Evolutionary conservation across 2,113 vertebrate species (phyloP).

Genomic region (Typhlomys cinereus): DNA sequence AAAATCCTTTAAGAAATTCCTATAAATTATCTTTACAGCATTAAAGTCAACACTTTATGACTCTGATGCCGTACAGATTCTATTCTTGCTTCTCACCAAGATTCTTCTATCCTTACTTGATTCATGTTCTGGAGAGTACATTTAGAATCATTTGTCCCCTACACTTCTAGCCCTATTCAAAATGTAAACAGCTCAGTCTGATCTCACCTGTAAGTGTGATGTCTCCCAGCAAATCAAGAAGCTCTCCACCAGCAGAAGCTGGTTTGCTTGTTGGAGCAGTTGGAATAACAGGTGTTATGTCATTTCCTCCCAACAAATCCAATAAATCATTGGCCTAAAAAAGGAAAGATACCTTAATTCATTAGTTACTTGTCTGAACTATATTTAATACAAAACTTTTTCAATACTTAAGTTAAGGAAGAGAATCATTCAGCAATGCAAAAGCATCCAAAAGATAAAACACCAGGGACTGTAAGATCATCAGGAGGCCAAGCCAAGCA

Average conservation of each 20-base stretch:
- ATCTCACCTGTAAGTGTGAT: slow-evolving; percentile 92
- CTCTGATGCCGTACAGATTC: background rate
- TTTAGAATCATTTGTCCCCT: background rate
- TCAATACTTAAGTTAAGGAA: slow-evolving; percentile 48
- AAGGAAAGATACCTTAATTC: slow-evolving; percentile 68
- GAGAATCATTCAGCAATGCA: slow-evolving; percentile 20
- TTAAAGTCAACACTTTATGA: background rate
- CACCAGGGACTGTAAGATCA: background rate
- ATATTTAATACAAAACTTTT: slow-evolving; percentile 43
- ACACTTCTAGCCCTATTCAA: background rate
- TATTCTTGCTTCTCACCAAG: slow-evolving; percentile 16
- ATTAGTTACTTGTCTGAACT: slow-evolving; percentile 49
- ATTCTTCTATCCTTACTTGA: background rate
- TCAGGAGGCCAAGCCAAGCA: background rate
- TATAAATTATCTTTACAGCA: background rate
- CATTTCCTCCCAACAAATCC: slow-evolving; percentile 94
- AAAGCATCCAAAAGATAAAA: background rate
- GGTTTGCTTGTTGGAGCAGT: slow-evolving; percentile 92
- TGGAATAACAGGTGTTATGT: slow-evolving; percentile 94
- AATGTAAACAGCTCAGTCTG: slow-evolving; percentile 33
- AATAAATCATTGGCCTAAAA: slow-evolving; percentile 96
- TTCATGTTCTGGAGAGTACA: background rate
- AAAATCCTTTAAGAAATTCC: background rate
- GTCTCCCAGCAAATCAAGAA: slow-evolving; percentile 96
- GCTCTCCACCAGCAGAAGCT: slow-evolving; percentile 94